Conservation (phyloP, 1,140 invertebrate species). For the Ceratina australensis region DNA sequence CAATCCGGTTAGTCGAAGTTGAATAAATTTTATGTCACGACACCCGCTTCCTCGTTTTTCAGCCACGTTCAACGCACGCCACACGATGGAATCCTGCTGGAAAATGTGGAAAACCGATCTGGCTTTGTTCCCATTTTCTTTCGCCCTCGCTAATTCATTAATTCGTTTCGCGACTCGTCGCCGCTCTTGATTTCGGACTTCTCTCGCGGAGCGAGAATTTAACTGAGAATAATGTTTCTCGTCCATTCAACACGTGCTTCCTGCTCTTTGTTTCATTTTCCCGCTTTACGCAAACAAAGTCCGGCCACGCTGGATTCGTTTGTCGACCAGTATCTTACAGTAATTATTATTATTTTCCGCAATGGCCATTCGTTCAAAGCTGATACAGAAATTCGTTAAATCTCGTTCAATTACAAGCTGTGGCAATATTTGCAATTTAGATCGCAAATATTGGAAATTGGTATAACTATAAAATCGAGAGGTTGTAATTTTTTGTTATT, state of each 20-base stretch:
- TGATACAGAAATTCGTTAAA: slow-evolving; percentile 1
- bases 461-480: too few species aligned
- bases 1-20: neutral
- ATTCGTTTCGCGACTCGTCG: neutral
- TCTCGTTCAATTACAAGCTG: neutral
- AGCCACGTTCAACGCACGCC: too few species aligned
- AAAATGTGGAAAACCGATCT: neutral
- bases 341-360: too few species aligned
- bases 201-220: neutral
- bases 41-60: neutral
- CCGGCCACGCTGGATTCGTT: too few species aligned
- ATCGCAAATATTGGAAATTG: neutral
- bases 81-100: neutral
- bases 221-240: too few species aligned
- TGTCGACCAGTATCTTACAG: too few species aligned
- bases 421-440: neutral
- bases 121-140: neutral
- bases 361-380: neutral
- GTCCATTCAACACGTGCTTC: neutral
- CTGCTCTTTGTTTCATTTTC: too few species aligned
- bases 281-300: too few species aligned
- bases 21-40: slow-evolving; percentile 8
- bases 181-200: neutral
- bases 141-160: neutral
- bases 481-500: too few species aligned